Evolutionary conservation across 2,888 invertebrate genomes (phyloP).

Genomic region (Orthosia incerta): DNA sequence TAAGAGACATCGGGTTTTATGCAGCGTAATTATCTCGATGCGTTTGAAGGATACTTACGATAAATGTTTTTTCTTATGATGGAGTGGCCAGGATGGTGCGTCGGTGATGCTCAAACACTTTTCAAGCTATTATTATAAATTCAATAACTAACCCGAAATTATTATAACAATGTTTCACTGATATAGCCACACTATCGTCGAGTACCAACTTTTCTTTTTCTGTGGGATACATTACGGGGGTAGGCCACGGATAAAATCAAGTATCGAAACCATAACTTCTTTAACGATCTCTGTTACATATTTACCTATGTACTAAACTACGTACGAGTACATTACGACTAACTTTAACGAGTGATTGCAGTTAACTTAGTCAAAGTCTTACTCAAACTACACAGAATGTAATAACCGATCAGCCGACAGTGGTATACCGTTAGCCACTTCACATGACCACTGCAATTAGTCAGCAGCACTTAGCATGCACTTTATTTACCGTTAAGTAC

Average conservation of each 20-base stretch:
- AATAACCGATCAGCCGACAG: constrained; percentile 29
- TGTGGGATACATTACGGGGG: too few species aligned
- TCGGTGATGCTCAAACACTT: too few species aligned
- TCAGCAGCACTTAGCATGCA: constrained; percentile 70
- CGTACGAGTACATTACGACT: background rate
- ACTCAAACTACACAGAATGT: constrained; percentile 13
- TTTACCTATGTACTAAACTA: too few species aligned
- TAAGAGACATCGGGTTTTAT: constrained; percentile 28
- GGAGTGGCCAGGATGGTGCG: background rate
- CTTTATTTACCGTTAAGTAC: constrained; percentile 66
- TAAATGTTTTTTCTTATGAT: background rate
- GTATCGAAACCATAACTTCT: too few species aligned
- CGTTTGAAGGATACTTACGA: constrained; percentile 3
- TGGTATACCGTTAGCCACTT: constrained; percentile 64
- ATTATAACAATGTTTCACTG: too few species aligned
- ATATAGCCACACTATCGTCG: too few species aligned
- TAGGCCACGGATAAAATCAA: too few species aligned
- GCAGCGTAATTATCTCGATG: constrained; percentile 36
- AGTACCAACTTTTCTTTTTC: too few species aligned
- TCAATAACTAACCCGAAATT: too few species aligned
- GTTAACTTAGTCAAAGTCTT: constrained; percentile 4
- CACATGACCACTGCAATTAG: constrained; percentile 61
- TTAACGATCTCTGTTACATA: too few species aligned
- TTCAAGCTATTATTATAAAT: too few species aligned
- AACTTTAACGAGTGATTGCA: background rate